phyloP scores from a whole-genome alignment of 1,140 invertebrate genomes.

The Neotoxoptera formosana region DNA sequence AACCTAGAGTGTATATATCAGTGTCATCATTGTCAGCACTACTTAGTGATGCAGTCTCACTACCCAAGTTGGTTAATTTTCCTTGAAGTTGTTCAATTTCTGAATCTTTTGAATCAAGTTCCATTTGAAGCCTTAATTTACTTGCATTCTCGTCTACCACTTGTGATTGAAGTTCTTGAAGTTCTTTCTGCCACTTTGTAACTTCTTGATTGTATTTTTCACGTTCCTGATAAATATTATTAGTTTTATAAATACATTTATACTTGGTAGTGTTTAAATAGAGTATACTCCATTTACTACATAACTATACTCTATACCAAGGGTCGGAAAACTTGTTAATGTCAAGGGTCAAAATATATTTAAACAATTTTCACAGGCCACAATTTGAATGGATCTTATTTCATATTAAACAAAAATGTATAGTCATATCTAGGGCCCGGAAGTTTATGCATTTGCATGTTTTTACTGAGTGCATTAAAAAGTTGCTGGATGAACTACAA shows the following conservation, averaged over 20 bases:
- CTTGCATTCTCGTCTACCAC: slow-evolving; percentile 74
- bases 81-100: slow-evolving; percentile 92
- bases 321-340: too few species aligned
- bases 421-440: too few species aligned
- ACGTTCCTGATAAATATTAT: slow-evolving; percentile 70
- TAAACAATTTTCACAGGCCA: too few species aligned
- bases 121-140: slow-evolving; percentile 87
- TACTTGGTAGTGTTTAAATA: neutral
- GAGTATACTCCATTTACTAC: too few species aligned
- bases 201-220: slow-evolving; percentile 91
- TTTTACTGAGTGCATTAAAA: too few species aligned
- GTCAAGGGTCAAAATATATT: too few species aligned
- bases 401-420: too few species aligned
- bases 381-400: too few species aligned
- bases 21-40: slow-evolving; percentile 88
- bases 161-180: slow-evolving; percentile 82
- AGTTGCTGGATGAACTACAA: too few species aligned
- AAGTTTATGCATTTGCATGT: too few species aligned
- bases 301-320: too few species aligned
- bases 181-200: slow-evolving; percentile 82
- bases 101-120: slow-evolving; percentile 93
- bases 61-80: slow-evolving; percentile 78
- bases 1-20: slow-evolving; percentile 67
- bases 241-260: neutral
- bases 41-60: slow-evolving; percentile 88